phyloP scores from a whole-genome alignment of 2,888 invertebrate species.

The Ecliptopera silaceata region DNA sequence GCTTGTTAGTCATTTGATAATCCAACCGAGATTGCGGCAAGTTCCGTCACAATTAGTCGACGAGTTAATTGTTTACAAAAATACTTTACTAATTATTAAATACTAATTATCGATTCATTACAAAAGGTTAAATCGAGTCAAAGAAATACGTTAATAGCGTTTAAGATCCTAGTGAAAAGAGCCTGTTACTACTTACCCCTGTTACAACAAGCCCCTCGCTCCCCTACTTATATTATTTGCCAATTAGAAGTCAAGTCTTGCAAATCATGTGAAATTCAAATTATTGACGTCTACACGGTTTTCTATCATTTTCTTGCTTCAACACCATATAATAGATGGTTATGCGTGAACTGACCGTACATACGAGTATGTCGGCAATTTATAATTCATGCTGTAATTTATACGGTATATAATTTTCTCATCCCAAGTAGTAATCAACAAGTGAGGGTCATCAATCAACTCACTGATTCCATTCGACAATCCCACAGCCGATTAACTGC shows the following conservation, averaged over 20 bases:
- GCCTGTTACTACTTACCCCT: too few species aligned
- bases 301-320: conserved; percentile 23
- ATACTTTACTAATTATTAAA: too few species aligned
- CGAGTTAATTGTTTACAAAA: too few species aligned
- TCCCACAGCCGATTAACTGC: conserved; percentile 20
- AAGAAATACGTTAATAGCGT: too few species aligned
- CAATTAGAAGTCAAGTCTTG: not conserved
- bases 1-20: too few species aligned
- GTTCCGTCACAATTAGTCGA: too few species aligned
- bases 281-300: conserved; percentile 18
- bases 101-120: too few species aligned
- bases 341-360: conserved; percentile 32
- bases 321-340: conserved; percentile 27
- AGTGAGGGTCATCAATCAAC: conserved; percentile 29
- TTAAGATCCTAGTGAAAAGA: too few species aligned
- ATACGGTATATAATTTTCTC: conserved; percentile 15
- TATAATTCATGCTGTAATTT: conserved; percentile 14
- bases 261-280: conserved; percentile 12
- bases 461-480: conserved; percentile 18
- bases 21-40: too few species aligned
- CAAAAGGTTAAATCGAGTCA: too few species aligned
- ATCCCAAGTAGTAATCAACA: conserved; percentile 31
- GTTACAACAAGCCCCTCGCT: too few species aligned
- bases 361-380: conserved; percentile 13
- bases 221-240: too few species aligned